Base-by-base conservation (phyloP, 2,888 invertebrate genomes). In the Mantis religiosa region DNA sequence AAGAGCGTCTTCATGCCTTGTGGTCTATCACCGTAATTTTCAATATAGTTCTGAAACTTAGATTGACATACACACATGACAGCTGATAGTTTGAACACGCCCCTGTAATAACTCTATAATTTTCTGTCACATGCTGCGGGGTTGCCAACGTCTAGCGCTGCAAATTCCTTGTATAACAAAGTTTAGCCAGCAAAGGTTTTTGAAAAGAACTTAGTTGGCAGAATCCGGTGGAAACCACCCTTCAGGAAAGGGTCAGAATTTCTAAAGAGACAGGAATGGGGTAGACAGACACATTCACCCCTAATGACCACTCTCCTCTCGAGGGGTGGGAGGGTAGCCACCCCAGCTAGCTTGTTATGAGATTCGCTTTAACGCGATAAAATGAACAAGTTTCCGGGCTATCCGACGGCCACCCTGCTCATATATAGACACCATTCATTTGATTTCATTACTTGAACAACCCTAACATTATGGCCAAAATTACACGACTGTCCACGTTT, bases 241-340 rank as follows among this genome's bases (percentile, higher is more conserved):
- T 71, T 71, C 54, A 71, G 27, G 47, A 47, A 54, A 47, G 85
- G 85, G 47, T 41, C 85, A 85, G 47, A 28, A 85, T 47, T 47
- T 85, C 34, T 47, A 85, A 85, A 85, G 85, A 54, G 54, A 41
- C 41, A 47, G 28, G 88, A 28, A 47, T 6, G 87, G 87, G 82
- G 54, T 47, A 85, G 86, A 89, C 83, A 87, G 89, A 87, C 89
- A 87, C 89, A 87, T 47, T 71, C 54, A 71, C 84, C 87, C 71
- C 87, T 87, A 87, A 89, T 89, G 87, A 87, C 89, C 87, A 84
- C 89, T 87, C 87, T 87, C 87, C 47, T 34, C 87, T 47, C 54
- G 54, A 85, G 47, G 85, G 85, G 85, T 47, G 47, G 85, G 47
- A 27, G 41, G 41, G 85, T 85, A n/a, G n/a, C 85, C 85, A 71